A percentile compares a stretch with the other conserved stretches of the same genome.
Evolutionary conservation across 2,797 vertebrate species (phyloP).

Genomic region (Clarias laeviceps): DNA sequence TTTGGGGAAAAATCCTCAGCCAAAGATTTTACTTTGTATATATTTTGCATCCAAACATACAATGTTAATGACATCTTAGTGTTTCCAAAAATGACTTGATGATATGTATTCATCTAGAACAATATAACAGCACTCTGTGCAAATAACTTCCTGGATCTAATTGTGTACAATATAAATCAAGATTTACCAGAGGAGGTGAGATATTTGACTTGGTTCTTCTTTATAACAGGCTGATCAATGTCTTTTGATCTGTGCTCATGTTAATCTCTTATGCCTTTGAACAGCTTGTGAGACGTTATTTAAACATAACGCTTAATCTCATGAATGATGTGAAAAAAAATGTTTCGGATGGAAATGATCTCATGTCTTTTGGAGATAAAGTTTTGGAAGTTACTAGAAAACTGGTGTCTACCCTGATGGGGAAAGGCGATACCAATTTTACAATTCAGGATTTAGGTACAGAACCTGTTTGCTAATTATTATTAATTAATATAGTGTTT

Average conservation of each 20-base stretch:
- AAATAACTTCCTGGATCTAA: neutral
- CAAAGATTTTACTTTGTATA: too few species aligned
- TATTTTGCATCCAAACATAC: too few species aligned
- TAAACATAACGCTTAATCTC: conserved; percentile 46
- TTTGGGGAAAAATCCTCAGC: too few species aligned
- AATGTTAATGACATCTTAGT: too few species aligned
- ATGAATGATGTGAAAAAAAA: neutral
- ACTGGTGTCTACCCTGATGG: neutral
- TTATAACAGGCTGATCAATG: neutral
- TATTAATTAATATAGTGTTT: too few species aligned
- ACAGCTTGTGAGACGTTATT: neutral
- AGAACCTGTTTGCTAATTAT: neutral
- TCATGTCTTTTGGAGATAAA: neutral
- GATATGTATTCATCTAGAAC: neutral
- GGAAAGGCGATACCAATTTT: neutral
- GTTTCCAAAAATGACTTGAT: too few species aligned
- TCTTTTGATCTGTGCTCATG: neutral
- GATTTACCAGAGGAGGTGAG: neutral
- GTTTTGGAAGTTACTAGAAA: neutral
- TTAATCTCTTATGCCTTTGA: neutral
- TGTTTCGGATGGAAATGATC: neutral
- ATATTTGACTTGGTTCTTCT: neutral
- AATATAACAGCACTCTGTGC: neutral
- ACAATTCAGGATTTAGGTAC: neutral
- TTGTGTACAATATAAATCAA: neutral